phyloP scores from a whole-genome alignment of 2,113 vertebrate genomes.

The Syrmaticus mikado region DNA sequence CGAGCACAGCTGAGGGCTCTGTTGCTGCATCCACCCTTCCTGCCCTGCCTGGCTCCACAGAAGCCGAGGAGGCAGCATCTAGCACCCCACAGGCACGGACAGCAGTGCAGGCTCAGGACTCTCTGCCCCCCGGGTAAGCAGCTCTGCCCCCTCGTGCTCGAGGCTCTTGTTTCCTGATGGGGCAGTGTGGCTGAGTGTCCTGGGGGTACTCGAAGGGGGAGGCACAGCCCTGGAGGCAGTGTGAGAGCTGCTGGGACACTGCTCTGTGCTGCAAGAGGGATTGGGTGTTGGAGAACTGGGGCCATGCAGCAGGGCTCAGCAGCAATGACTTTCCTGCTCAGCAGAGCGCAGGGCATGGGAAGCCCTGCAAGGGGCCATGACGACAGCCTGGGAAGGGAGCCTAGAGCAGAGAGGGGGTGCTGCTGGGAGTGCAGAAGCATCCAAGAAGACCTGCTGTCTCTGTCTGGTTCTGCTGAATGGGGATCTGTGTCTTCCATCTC shows the following conservation, averaged over 20 bases:
- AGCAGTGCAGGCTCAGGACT: conserved; percentile 73
- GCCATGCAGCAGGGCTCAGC: not conserved
- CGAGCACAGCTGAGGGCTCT: not conserved
- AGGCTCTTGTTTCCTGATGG: not conserved
- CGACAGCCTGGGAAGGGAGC: not conserved
- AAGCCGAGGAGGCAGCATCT: conserved; percentile 68
- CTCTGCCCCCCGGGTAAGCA: conserved; percentile 89
- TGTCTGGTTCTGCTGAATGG: not conserved
- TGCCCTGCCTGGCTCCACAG: conserved; percentile 31
- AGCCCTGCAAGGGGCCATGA: not conserved
- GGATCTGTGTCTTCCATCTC: not conserved
- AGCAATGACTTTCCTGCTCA: not conserved
- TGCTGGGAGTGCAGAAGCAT: not conserved
- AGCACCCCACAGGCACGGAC: conserved; percentile 60
- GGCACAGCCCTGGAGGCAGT: rapidly evolving
- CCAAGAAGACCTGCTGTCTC: not conserved
- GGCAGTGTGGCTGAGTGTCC: not conserved
- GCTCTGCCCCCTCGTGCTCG: not conserved
- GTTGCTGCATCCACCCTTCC: conserved; percentile 23
- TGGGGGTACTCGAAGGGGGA: not conserved
- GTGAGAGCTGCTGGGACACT: not conserved
- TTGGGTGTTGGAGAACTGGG: not conserved
- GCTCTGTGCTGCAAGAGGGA: not conserved
- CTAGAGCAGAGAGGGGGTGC: not conserved
- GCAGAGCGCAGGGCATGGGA: not conserved